These are phyloP conservation scores for Petrocephalus sullivani DNA, from an alignment of 2,797 vertebrate species.

Conservation along the genomic window DNA sequence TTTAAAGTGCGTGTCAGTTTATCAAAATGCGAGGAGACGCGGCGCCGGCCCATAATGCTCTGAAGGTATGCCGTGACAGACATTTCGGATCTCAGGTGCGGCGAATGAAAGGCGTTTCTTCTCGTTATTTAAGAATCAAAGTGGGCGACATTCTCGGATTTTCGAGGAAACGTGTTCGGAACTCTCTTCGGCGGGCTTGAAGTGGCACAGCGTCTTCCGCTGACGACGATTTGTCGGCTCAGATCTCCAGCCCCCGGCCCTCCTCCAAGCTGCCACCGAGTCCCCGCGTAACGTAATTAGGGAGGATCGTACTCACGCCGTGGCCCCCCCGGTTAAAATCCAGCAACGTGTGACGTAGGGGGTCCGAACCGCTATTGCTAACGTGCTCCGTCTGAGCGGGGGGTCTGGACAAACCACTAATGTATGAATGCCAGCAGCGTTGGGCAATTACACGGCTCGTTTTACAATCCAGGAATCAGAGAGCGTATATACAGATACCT, in stretches of 20 bases:
- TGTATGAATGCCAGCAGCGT: neutral
- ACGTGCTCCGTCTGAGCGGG: neutral
- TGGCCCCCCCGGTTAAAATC: conserved; percentile 20
- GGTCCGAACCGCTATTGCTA: neutral
- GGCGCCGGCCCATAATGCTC: neutral
- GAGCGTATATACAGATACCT: neutral
- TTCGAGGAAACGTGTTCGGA: conserved; percentile 13
- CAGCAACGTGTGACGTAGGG: neutral
- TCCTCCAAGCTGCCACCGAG: conserved; percentile 48
- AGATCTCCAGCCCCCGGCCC: conserved; percentile 52
- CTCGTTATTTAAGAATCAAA: conserved; percentile 28
- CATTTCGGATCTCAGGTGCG: neutral
- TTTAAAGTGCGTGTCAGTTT: neutral
- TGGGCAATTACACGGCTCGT: neutral
- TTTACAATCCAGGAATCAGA: neutral
- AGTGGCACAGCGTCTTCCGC: conserved; percentile 25
- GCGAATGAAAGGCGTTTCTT: conserved; percentile 18
- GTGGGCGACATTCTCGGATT: conserved; percentile 24
- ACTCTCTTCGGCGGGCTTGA: conserved; percentile 25
- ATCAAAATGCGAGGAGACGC: neutral
- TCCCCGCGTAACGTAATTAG: conserved; percentile 60
- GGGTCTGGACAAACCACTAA: neutral
- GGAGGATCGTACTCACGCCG: conserved; percentile 49
- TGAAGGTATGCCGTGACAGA: neutral
- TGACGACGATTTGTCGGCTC: conserved; percentile 61